Percentiles rank a stretch among this genome's conserved stretches.
These are phyloP conservation scores for Scrobipalpa atriplicella DNA, from an alignment of 2,888 invertebrate genomes.

Conservation along the genomic window DNA sequence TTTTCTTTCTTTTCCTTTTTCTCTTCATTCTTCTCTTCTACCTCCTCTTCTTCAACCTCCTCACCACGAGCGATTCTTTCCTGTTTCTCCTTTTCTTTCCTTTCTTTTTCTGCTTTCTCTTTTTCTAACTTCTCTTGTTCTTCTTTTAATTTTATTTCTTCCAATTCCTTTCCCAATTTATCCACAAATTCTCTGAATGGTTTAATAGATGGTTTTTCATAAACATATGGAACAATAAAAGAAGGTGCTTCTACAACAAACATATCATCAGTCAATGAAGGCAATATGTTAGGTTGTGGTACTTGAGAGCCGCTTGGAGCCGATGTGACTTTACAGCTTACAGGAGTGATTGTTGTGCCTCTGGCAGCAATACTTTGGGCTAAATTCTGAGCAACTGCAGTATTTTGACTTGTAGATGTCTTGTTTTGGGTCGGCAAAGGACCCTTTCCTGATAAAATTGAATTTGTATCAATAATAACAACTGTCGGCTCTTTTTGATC, in stretches of 20 bases:
- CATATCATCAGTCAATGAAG: conserved; percentile 95
- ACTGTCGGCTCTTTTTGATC: conserved; percentile 89
- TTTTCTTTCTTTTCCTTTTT: conserved; percentile 63
- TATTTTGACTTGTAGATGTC: conserved; percentile 44
- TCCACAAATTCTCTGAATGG: conserved; percentile 89
- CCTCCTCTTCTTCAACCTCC: conserved; percentile 50
- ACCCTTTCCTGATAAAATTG: conserved; percentile 75
- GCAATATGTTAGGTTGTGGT: conserved; percentile 83
- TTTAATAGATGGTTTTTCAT: conserved; percentile 93
- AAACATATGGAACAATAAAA: conserved; percentile 96
- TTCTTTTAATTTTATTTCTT: conserved; percentile 70
- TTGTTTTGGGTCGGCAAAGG: conserved; percentile 50
- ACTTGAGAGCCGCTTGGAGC: conserved; percentile 33
- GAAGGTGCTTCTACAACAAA: conserved; percentile 96
- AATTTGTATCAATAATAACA: conserved; percentile 94
- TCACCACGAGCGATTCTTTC: conserved; percentile 62
- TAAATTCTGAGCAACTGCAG: conserved; percentile 66
- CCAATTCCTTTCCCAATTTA: conserved; percentile 85
- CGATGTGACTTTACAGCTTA: conserved; percentile 58
- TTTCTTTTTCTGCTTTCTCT: conserved; percentile 63
- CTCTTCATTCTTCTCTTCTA: conserved; percentile 46
- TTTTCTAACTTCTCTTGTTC: conserved; percentile 64
- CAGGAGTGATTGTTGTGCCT: conserved; percentile 82
- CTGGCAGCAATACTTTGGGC: conserved; percentile 77
- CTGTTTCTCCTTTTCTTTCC: conserved; percentile 73